These are phyloP conservation scores for Pogonophryne albipinna DNA, from an alignment of 2,797 vertebrate species.

Conservation along the genomic window DNA sequence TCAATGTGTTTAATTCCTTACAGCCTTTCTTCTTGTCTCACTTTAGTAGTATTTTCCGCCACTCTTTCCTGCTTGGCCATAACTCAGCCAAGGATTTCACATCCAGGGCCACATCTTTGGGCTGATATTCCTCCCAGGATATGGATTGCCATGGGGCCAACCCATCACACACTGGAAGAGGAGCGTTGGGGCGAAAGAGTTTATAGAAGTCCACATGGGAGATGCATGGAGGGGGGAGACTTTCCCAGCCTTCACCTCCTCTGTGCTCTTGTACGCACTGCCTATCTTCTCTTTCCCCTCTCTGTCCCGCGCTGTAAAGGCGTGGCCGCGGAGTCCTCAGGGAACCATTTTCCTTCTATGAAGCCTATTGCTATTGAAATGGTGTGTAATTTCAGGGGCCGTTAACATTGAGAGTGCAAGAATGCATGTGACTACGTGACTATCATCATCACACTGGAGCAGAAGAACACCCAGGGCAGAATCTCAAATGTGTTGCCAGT, in stretches of 20 bases:
- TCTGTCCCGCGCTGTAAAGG: conserved; percentile 56
- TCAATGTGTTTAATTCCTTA: conserved; percentile 63
- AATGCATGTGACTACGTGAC: conserved; percentile 59
- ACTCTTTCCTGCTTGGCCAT: conserved; percentile 24
- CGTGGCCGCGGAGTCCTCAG: conserved; percentile 45
- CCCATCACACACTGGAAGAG: conserved; percentile 53
- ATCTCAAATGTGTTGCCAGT: conserved; percentile 59
- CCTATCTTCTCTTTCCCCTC: conserved; percentile 40
- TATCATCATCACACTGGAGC: conserved; percentile 66
- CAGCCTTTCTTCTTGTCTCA: conserved; percentile 44
- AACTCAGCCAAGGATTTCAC: conserved; percentile 39
- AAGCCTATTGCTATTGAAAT: conserved; percentile 75
- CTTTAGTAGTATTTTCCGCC: conserved; percentile 28
- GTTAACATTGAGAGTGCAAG: conserved; percentile 58
- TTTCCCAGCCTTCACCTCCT: conserved; percentile 34
- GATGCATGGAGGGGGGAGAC: conserved; percentile 48
- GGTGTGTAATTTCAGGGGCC: conserved; percentile 76
- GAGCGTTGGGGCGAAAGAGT: conserved; percentile 49
- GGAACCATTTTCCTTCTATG: conserved; percentile 69
- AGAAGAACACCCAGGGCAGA: conserved; percentile 56
- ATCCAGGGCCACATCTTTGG: conserved; percentile 56
- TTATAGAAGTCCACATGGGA: conserved; percentile 58
- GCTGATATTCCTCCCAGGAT: conserved; percentile 41
- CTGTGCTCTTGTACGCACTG: conserved; percentile 32
- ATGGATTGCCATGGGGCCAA: conserved; percentile 50